These are phyloP conservation scores for Heliornis fulica DNA, from an alignment of 2,113 vertebrate genomes.

Conservation along the genomic window DNA sequence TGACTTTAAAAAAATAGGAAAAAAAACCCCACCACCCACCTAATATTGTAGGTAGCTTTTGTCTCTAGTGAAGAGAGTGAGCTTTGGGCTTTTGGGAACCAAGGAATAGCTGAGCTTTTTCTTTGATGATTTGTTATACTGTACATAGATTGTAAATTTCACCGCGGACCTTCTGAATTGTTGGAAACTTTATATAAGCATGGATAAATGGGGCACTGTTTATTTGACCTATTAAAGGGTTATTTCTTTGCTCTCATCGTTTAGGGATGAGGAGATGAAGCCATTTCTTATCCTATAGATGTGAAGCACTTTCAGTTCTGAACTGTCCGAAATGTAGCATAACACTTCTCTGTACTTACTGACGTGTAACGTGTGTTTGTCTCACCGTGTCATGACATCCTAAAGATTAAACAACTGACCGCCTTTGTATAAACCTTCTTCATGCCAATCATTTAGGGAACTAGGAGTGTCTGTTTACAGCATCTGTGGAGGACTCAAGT, in stretches of 20 bases:
- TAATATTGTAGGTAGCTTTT: not conserved
- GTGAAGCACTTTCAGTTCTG: constrained; percentile 66
- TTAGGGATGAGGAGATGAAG: constrained; percentile 61
- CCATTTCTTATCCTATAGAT: constrained; percentile 60
- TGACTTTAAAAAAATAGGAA: not conserved
- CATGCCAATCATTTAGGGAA: constrained; percentile 4
- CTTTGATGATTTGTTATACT: constrained; percentile 19
- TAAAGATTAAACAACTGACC: not conserved
- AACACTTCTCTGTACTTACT: constrained; percentile 26
- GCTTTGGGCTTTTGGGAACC: not conserved
- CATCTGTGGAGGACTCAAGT: constrained; percentile 2
- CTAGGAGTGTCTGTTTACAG: not conserved
- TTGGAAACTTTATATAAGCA: constrained; percentile 3
- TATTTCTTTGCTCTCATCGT: constrained; percentile 58
- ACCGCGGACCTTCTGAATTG: not conserved
- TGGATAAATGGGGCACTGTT: constrained; percentile 51
- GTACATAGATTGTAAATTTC: constrained; percentile 23
- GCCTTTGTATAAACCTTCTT: constrained; percentile 19
- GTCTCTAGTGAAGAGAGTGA: not conserved
- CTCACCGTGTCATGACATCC: not conserved
- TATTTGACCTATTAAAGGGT: constrained; percentile 52
- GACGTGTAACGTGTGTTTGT: constrained; percentile 38
- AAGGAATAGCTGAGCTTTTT: not conserved
- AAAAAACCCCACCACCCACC: not conserved
- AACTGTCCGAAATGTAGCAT: constrained; percentile 48